Evolutionary conservation across 2,113 vertebrate genomes (phyloP).

Genomic region (Xiphias gladius): DNA sequence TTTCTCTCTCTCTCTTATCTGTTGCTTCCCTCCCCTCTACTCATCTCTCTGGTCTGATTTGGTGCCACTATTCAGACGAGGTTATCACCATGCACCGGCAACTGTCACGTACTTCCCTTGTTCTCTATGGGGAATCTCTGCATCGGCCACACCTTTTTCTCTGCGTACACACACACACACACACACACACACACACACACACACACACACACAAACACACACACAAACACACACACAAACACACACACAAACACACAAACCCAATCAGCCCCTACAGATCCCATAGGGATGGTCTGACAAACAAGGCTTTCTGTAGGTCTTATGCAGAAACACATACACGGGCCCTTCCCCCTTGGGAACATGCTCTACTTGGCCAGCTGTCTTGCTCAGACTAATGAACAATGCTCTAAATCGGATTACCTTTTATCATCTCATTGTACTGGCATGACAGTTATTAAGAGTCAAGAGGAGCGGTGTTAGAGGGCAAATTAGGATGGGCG

Average conservation of each 20-base stretch:
- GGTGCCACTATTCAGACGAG: constrained; percentile 60
- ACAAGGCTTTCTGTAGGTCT: constrained; percentile 58
- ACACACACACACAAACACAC: too few species aligned
- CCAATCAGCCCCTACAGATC: constrained; percentile 36
- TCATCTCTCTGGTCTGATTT: constrained; percentile 70
- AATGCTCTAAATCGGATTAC: constrained; percentile 73
- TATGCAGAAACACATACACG: constrained; percentile 49
- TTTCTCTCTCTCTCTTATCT: constrained; percentile 50
- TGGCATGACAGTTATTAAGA: constrained; percentile 69
- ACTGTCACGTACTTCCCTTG: constrained; percentile 57
- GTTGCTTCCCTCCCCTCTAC: constrained; percentile 26
- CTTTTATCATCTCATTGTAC: constrained; percentile 77
- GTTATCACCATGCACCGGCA: constrained; percentile 64
- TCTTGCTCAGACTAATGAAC: constrained; percentile 78
- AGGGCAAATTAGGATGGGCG: constrained; percentile 37
- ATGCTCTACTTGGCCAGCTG: constrained; percentile 57
- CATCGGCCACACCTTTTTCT: constrained; percentile 34
- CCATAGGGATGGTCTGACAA: constrained; percentile 51
- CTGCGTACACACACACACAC: neutral
- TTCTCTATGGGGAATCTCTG: constrained; percentile 64
- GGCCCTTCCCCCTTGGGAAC: constrained; percentile 30
- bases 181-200: too few species aligned
- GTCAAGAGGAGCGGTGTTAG: constrained; percentile 49
- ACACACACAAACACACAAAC: too few species aligned
- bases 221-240: too few species aligned